These are phyloP conservation scores for Avahi laniger DNA, from an alignment of 2,797 vertebrate species.

Conservation along the genomic window DNA sequence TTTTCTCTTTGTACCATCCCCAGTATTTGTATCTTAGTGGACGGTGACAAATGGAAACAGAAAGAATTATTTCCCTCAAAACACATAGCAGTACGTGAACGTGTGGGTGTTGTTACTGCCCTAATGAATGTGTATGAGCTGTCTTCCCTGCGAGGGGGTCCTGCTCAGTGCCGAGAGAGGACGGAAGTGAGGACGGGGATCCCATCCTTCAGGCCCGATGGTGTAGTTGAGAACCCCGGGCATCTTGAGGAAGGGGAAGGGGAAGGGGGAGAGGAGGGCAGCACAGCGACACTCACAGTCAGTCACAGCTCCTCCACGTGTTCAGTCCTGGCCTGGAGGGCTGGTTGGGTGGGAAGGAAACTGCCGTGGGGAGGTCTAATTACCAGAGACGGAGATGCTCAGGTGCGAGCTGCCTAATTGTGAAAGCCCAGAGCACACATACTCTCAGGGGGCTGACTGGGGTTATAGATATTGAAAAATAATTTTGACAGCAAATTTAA, in stretches of 20 bases:
- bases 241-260: no score
- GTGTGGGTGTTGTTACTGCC: background rate
- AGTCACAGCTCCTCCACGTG: background rate
- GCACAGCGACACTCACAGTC: background rate
- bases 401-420: conserved; percentile 58
- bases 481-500: conserved; percentile 61
- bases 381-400: conserved; percentile 3
- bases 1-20: background rate
- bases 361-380: background rate
- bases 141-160: background rate
- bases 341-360: background rate
- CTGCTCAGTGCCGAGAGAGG: background rate
- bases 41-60: background rate
- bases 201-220: background rate
- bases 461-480: conserved; percentile 46
- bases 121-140: background rate
- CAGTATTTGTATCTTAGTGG: background rate
- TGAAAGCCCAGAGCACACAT: conserved; percentile 1
- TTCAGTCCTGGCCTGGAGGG: background rate
- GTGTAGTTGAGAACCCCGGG: background rate
- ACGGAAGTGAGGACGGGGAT: background rate
- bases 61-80: background rate
- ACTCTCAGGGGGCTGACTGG: background rate
- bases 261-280: background rate
- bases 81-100: background rate